Evolutionary conservation across 1,140 invertebrate species (phyloP).

Genomic region (Watersipora subatra): DNA sequence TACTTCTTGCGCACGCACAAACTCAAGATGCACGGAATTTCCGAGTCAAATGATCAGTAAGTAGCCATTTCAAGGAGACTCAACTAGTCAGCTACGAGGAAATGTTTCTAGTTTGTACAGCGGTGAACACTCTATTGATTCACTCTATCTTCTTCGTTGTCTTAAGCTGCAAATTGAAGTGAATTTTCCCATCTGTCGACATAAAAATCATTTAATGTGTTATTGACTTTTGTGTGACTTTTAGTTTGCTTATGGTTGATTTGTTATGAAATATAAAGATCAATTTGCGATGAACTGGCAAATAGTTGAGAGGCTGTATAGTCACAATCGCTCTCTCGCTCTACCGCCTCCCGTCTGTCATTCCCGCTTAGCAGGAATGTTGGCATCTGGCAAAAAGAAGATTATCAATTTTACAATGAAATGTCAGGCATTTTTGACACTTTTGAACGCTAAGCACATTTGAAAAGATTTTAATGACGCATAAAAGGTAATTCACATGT

Average conservation of each 20-base stretch:
- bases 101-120: no score
- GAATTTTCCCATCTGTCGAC: not conserved
- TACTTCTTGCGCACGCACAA: slow-evolving; percentile 85
- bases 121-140: no score
- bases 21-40: slow-evolving; percentile 87
- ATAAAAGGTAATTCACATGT: not conserved
- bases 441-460: not conserved
- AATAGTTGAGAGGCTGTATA: no score
- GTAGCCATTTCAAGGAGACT: no score
- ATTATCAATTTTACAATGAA: not conserved
- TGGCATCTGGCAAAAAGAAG: not conserved
- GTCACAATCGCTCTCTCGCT: no score
- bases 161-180: not conserved
- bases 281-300: not conserved
- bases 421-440: not conserved
- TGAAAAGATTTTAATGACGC: not conserved
- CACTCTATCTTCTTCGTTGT: no score
- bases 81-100: no score
- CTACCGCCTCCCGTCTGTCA: no score
- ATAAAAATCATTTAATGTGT: not conserved
- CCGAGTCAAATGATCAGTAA: not conserved
- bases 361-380: no score
- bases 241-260: not conserved
- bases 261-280: not conserved
- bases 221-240: not conserved